These are phyloP conservation scores for Cololabis saira DNA, from an alignment of 2,113 vertebrate genomes.

Conservation along the genomic window DNA sequence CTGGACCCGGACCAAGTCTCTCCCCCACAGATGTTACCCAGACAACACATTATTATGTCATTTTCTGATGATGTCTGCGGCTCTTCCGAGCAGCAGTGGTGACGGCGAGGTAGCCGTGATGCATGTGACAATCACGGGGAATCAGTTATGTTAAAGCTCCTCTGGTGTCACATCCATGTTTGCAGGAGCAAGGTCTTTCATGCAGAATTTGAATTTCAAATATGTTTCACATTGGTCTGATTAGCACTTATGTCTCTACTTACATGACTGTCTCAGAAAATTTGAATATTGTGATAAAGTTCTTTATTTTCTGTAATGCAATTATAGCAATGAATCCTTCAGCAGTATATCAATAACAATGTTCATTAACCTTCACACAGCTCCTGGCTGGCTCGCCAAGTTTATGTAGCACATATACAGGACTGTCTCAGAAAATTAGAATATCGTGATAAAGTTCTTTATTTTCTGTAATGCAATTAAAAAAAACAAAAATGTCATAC, in stretches of 20 bases:
- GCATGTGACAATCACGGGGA: slow-evolving; percentile 17
- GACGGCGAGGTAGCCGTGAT: slow-evolving; percentile 29
- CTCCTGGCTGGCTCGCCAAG: too few relatives aligned
- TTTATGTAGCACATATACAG: too few relatives aligned
- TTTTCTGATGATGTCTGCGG: slow-evolving; percentile 77
- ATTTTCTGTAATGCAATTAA: too few relatives aligned
- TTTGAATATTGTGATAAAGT: too few relatives aligned
- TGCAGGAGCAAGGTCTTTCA: background rate
- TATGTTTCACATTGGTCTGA: background rate
- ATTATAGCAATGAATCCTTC: too few relatives aligned
- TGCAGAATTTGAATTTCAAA: slow-evolving; percentile 45
- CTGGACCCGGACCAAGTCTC: slow-evolving; percentile 85
- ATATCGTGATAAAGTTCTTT: too few relatives aligned
- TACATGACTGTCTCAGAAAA: too few relatives aligned
- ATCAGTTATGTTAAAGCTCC: slow-evolving; percentile 4
- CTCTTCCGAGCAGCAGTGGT: slow-evolving; percentile 38
- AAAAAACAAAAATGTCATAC: too few relatives aligned
- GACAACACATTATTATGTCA: slow-evolving; percentile 83
- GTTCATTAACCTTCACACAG: too few relatives aligned
- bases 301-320: too few relatives aligned
- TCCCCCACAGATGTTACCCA: slow-evolving; percentile 85
- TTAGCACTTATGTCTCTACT: background rate
- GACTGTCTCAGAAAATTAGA: too few relatives aligned
- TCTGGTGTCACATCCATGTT: background rate
- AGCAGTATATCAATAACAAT: too few relatives aligned